Base-by-base conservation (phyloP, 1,140 invertebrate genomes). In the Cyclina sinensis region DNA sequence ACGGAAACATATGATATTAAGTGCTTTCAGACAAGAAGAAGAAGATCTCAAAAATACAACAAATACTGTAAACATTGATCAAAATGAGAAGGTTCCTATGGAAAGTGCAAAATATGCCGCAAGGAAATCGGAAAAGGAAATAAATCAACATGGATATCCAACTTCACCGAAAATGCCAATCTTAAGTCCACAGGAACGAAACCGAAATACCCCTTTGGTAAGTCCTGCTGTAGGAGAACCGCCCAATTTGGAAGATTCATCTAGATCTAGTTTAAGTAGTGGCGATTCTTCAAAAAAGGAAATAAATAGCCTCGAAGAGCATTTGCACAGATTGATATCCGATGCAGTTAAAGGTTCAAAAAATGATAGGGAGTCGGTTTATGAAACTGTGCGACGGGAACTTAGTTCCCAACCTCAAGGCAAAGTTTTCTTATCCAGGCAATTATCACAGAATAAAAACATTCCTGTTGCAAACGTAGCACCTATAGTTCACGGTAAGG, bases 401-500 rank as follows among this genome's bases (percentile, higher is more conserved):
- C 62, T 80, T 1, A 87, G 39, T 32, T 78, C 85, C 0, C 85
- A 87, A 51, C 74, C 85, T 35, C 85, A 87, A 46, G 59, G 51
- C 51, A 88, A 88, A 24, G 43, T 83, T 21, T 82, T 88, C 32
- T 27, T 88, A 14, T 80, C 86, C 12, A 27, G 86, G n/a, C 86
- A 88, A 43, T 68, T 57, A 37, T 88, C 86, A 11, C 81, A 78
- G 37, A 80, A 43, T 16, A 89, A 80, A 89, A 86, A 89, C 74
- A 90, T 90, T 74, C 90, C 90, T n/a, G 86, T 90, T n/a, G 90
- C 90, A 32, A 90, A 90, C 68, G 90, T 90, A 7, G 90, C 90
- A 1, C 90, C 90, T 0, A 89, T 90, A 43, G 82, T 90, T 87
- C 89, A 90, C 35, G 79, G 73, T 18, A 90, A 90, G 35, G 37